Conservation (phyloP, 2,797 vertebrate species). For the Sus cebifrons region DNA sequence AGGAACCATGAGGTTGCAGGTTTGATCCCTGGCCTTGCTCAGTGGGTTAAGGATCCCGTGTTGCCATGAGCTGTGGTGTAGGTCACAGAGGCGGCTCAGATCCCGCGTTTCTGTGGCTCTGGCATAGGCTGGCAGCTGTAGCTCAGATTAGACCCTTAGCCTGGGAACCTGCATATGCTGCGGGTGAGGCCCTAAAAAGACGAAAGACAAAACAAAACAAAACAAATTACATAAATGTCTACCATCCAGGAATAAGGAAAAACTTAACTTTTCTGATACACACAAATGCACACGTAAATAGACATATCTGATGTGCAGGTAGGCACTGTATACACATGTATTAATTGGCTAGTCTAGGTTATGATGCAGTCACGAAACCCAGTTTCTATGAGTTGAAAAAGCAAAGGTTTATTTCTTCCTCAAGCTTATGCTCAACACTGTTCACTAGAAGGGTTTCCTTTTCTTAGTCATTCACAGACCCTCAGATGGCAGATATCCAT, state of each 20-base stretch:
- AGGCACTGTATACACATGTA: background rate
- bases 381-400: background rate
- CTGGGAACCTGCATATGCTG: no score
- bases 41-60: no score
- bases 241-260: background rate
- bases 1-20: no score
- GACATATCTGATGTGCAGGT: background rate
- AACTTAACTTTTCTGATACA: background rate
- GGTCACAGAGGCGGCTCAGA: no score
- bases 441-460: background rate
- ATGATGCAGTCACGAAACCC: background rate
- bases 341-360: background rate
- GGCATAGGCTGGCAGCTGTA: no score
- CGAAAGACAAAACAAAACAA: no score
- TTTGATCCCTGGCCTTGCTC: no score
- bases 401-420: background rate
- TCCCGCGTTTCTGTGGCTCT: no score
- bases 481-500: background rate
- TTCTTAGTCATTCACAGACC: background rate
- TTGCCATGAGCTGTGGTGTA: no score
- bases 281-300: background rate
- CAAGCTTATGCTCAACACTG: background rate
- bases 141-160: no score
- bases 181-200: no score
- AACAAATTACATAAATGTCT: background rate